These are phyloP conservation scores for Apamea epomidion DNA, from an alignment of 2,888 invertebrate species.

Conservation along the genomic window DNA sequence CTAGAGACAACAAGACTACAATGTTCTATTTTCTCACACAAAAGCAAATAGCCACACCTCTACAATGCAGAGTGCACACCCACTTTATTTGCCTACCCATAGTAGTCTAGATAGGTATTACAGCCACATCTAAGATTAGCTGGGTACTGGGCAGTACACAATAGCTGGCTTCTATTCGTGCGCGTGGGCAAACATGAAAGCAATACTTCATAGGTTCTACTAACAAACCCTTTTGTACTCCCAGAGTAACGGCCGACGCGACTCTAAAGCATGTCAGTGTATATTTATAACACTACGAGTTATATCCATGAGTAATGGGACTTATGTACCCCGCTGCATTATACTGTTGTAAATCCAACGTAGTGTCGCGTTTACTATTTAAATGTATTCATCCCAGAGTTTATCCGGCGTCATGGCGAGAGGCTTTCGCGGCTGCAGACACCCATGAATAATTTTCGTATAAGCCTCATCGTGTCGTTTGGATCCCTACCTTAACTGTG, in stretches of 20 bases:
- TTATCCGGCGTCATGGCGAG: slow-evolving; percentile 88
- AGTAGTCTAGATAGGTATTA: slow-evolving; percentile 46
- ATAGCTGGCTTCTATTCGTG: slow-evolving; percentile 69
- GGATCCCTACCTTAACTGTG: slow-evolving; percentile 64
- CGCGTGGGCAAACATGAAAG: slow-evolving; percentile 83
- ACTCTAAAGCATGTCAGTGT: slow-evolving; percentile 86
- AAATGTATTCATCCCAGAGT: slow-evolving; percentile 89
- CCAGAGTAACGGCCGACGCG: slow-evolving; percentile 80
- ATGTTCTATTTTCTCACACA: slow-evolving; percentile 52
- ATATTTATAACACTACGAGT: slow-evolving; percentile 88
- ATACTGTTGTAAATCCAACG: slow-evolving; percentile 87
- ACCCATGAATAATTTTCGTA: slow-evolving; percentile 87
- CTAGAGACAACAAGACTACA: slow-evolving; percentile 27
- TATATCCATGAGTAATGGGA: slow-evolving; percentile 87
- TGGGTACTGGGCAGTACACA: slow-evolving; percentile 52
- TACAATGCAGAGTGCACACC: slow-evolving; percentile 56
- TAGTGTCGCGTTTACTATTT: slow-evolving; percentile 89
- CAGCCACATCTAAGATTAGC: slow-evolving; percentile 60
- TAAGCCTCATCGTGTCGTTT: slow-evolving; percentile 76
- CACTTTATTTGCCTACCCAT: slow-evolving; percentile 54
- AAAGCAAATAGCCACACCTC: slow-evolving; percentile 60
- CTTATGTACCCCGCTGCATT: slow-evolving; percentile 87
- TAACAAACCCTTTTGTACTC: slow-evolving; percentile 89
- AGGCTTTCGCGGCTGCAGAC: slow-evolving; percentile 83
- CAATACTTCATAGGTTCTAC: slow-evolving; percentile 87